Percentiles rank a stretch among this genome's conserved stretches.
Conservation (phyloP, 2,797 vertebrate genomes). For the Sebastes kiyomatsui region DNA sequence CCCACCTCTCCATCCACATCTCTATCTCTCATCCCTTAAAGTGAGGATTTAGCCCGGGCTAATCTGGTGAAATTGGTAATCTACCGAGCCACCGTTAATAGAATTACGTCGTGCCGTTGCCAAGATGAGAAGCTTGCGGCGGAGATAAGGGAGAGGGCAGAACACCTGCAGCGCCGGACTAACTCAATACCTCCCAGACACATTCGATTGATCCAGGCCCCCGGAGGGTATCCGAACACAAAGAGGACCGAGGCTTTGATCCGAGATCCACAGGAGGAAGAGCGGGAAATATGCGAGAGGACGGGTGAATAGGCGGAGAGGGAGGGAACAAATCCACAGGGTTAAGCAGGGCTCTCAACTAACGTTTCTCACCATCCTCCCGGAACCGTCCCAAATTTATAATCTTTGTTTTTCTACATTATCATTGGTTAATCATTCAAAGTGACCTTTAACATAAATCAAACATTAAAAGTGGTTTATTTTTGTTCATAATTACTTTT, state of each 20-base stretch:
- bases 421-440: too few species aligned
- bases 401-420: too few species aligned
- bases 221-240: slow-evolving; percentile 46
- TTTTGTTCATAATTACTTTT: too few species aligned
- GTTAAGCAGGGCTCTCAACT: background rate
- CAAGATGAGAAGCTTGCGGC: slow-evolving; percentile 24
- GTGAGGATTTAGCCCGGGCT: slow-evolving; percentile 47
- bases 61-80: slow-evolving; percentile 61
- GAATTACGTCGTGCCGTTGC: slow-evolving; percentile 36
- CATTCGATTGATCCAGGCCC: slow-evolving; percentile 45
- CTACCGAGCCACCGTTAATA: slow-evolving; percentile 46
- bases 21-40: slow-evolving; percentile 31
- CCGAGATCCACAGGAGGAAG: slow-evolving; percentile 41
- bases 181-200: slow-evolving; percentile 52
- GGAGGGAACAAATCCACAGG: slow-evolving; percentile 2
- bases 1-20: slow-evolving; percentile 1
- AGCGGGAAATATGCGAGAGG: background rate
- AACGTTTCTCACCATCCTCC: too few species aligned
- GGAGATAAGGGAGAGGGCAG: slow-evolving; percentile 33
- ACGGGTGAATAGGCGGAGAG: slow-evolving; percentile 1
- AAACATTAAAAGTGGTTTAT: too few species aligned
- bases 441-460: too few species aligned
- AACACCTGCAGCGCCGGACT: slow-evolving; percentile 38
- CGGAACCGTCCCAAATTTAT: too few species aligned
- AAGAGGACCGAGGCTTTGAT: slow-evolving; percentile 57